Evolutionary conservation across 2,113 vertebrate species (phyloP).

Genomic region (Trogon melanurus): DNA sequence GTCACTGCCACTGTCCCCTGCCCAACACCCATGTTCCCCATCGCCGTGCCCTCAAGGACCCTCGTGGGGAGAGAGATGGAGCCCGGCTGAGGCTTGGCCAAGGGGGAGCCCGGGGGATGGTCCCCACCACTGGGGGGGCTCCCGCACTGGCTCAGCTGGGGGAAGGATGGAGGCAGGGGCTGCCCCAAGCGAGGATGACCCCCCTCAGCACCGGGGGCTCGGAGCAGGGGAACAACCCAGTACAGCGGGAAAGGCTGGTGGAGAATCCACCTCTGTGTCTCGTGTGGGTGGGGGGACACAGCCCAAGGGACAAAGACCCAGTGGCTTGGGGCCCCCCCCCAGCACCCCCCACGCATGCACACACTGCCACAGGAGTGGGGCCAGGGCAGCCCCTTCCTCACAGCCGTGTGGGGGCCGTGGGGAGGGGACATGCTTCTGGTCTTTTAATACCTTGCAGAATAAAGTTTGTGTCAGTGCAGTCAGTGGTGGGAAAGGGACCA

Average conservation of each 20-base stretch:
- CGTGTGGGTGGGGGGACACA: accelerated
- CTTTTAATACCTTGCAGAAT: constrained; percentile 74
- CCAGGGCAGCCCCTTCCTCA: background rate
- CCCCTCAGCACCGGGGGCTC: accelerated
- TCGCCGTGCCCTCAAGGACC: background rate
- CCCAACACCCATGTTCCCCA: accelerated
- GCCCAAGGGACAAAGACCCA: background rate
- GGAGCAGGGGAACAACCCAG: background rate
- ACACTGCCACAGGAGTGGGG: background rate
- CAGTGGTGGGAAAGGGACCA: background rate
- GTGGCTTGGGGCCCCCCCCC: background rate
- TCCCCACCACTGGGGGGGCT: background rate
- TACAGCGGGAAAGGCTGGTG: background rate
- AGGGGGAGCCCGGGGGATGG: background rate
- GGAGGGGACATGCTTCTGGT: background rate
- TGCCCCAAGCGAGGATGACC: background rate
- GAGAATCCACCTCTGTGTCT: background rate
- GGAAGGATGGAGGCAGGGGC: background rate
- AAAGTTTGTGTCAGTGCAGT: constrained; percentile 78
- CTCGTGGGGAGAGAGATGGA: background rate
- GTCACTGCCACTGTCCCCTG: background rate
- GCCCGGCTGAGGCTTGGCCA: background rate
- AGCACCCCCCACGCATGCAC: background rate
- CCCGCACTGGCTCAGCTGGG: accelerated
- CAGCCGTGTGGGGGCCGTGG: accelerated